Conservation (phyloP, 2,888 invertebrate genomes). For the Harmothoe impar region DNA sequence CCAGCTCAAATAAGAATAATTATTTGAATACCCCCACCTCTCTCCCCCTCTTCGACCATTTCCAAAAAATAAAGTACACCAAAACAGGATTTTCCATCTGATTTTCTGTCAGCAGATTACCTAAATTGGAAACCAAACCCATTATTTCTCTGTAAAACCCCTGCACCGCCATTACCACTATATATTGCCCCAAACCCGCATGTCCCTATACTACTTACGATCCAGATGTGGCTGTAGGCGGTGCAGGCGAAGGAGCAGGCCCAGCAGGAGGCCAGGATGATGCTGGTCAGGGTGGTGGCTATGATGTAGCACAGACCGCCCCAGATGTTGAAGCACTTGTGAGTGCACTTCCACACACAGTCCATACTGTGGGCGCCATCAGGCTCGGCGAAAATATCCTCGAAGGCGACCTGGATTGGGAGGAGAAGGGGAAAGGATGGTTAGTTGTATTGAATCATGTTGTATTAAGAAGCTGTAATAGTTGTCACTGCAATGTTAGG, state of each 20-base stretch:
- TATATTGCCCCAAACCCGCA: too few relatives aligned
- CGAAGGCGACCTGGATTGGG: slow-evolving; percentile 84
- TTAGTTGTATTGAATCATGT: neutral
- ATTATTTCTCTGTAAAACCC: too few relatives aligned
- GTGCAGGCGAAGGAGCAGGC: slow-evolving; percentile 82
- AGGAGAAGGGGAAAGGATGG: neutral
- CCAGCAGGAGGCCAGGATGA: slow-evolving; percentile 87
- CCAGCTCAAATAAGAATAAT: too few relatives aligned
- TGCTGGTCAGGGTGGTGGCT: slow-evolving; percentile 87
- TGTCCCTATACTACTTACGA: neutral
- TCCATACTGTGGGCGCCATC: slow-evolving; percentile 84
- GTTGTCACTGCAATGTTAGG: neutral
- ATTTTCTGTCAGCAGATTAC: too few relatives aligned
- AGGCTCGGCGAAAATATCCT: slow-evolving; percentile 76
- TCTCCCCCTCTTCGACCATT: too few relatives aligned
- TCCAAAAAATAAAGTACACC: too few relatives aligned
- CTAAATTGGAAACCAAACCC: too few relatives aligned
- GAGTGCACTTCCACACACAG: slow-evolving; percentile 88
- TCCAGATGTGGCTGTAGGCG: slow-evolving; percentile 85
- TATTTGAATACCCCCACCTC: too few relatives aligned
- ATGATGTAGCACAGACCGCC: slow-evolving; percentile 88
- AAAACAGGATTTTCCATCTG: too few relatives aligned
- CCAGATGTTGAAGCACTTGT: slow-evolving; percentile 87
- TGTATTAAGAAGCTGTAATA: neutral
- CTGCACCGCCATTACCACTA: too few relatives aligned